Evolutionary conservation across 2,113 vertebrate species (phyloP), one percentile per base, ranked within the genome.

Genomic region (Gallinago undulata): DNA sequence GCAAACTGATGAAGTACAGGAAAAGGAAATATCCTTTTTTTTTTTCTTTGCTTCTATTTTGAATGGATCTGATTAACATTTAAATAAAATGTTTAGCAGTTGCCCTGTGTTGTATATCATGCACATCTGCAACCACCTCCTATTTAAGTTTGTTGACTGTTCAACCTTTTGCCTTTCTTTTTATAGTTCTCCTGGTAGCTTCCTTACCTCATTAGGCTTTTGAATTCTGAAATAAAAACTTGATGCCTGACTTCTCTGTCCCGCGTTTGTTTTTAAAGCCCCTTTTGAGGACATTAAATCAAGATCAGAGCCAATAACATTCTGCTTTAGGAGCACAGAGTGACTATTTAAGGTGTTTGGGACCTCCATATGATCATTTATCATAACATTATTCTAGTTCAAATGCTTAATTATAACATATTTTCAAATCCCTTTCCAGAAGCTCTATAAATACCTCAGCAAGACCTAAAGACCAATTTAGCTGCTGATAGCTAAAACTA

Each of bases 321-420:
- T 45, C 90, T 93, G 51, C 2, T 95, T 97, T 95, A 96, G 82
- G 67, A 95, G 39, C 70, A 89, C 73, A 39, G 50, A 55, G 94
- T 83, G 90, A 90, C 92, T 96, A 64, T 85, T 89, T 59, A 92
- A 95, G 79, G 91, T 95, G 91, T 90, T 94, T 69, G 82, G 62
- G 80, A 96, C 85, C 90, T 96, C 93, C 66, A n/a, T 64, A 67
- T 66, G 90, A 89, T 87, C 93, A 25, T 89, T 94, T 89, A 95
- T 97, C 96, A 93, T 79, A 96, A 96, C 85, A 89, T 97, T 93
- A 94, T 97, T 90, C 86, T 90, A 82, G 87, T 75, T 90, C 90
- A 77, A 83, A 80, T 81, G 78, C 60, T 93, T 97, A 97, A 96
- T 96, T 94, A 90, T 9, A 86, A 81, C 75, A 35, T 92, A 79